Evolutionary conservation across 2,113 vertebrate species (phyloP).

Genomic region (Egretta garzetta): DNA sequence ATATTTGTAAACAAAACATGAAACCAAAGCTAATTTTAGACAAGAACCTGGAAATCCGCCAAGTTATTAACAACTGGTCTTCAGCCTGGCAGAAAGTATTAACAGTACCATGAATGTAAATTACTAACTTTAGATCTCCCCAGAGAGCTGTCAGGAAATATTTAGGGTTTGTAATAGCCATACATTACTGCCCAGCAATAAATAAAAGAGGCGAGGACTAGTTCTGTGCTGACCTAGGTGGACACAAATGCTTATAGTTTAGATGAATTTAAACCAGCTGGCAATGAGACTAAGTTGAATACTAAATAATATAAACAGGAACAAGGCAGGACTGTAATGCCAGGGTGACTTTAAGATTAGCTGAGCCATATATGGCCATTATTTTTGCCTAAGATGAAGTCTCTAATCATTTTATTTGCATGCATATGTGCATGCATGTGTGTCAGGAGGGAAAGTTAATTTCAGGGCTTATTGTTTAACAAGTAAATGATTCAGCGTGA

Average conservation of each 20-base stretch:
- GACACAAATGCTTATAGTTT: background rate
- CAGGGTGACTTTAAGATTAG: constrained; percentile 24
- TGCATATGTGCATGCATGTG: background rate
- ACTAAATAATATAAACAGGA: background rate
- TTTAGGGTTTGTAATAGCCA: background rate
- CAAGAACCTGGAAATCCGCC: constrained; percentile 16
- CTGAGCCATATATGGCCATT: background rate
- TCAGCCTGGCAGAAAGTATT: constrained; percentile 22
- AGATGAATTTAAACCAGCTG: background rate
- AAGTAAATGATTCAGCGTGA: constrained; percentile 44
- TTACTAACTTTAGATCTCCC: constrained; percentile 13
- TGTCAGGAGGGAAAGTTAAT: constrained; percentile 44
- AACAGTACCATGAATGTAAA: constrained; percentile 9
- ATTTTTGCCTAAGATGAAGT: background rate
- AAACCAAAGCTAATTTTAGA: background rate
- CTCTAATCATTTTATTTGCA: constrained; percentile 46
- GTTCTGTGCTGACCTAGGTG: background rate
- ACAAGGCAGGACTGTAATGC: background rate
- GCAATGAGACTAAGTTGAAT: background rate
- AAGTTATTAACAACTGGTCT: constrained; percentile 39
- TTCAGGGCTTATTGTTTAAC: constrained; percentile 50
- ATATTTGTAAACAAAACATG: background rate
- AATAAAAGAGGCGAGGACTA: background rate
- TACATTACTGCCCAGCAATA: background rate
- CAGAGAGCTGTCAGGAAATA: background rate